These are phyloP conservation scores for Drosophila colorata DNA, from an alignment of 2,888 invertebrate genomes.

Conservation along the genomic window DNA sequence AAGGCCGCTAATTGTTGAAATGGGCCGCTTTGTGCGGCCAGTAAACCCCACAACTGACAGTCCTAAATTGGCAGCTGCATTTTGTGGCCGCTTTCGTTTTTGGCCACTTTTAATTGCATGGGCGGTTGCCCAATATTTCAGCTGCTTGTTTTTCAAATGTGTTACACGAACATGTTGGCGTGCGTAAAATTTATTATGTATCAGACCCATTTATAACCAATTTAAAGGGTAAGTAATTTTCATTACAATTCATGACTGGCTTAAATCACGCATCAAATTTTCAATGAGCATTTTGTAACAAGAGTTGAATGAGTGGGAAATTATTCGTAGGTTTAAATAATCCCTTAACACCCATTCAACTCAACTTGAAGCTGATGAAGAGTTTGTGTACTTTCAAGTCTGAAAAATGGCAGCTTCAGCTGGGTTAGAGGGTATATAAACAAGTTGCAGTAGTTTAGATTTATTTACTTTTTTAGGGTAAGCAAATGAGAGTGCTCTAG, in stretches of 20 bases:
- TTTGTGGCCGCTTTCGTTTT: constrained; percentile 61
- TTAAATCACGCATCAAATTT: background rate
- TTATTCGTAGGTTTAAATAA: no score
- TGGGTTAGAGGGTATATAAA: background rate
- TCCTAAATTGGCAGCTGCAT: constrained; percentile 55
- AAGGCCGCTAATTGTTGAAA: constrained; percentile 60
- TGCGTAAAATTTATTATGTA: background rate
- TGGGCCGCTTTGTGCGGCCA: constrained; percentile 40
- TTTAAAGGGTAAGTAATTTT: background rate
- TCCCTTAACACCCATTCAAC: no score
- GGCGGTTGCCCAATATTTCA: constrained; percentile 10
- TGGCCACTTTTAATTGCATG: constrained; percentile 44
- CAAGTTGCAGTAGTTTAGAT: no score
- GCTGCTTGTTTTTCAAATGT: background rate
- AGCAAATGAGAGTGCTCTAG: background rate
- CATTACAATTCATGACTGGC: background rate
- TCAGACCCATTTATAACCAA: background rate
- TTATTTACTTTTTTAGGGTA: no score
- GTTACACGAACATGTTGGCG: background rate
- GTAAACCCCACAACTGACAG: constrained; percentile 39
- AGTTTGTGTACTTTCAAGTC: background rate
- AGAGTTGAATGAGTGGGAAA: background rate
- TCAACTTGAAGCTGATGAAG: no score
- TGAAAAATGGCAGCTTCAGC: background rate
- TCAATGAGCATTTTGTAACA: background rate